Base-by-base conservation (phyloP, 2,113 vertebrate genomes). In the Dipodomys ordii region DNA sequence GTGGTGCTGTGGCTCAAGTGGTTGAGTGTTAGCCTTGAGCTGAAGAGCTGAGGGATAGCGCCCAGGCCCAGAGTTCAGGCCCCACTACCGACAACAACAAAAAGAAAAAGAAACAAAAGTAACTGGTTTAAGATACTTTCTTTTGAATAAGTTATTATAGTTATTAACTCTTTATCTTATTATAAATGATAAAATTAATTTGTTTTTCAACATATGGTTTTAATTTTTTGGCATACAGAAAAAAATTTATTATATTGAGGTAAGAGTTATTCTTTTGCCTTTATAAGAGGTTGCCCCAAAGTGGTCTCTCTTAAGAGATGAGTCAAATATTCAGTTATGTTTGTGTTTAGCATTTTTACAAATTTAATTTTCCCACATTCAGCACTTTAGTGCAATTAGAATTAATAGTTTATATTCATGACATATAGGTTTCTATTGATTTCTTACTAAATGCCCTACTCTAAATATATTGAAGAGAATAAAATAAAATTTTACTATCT, bases 351-450 rank as follows among this genome's bases (percentile, higher is more conserved):
- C 53, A 57, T 3, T 0, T 74, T 67, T 69, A 28, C 46, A 20
- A 46, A 16, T 65, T 73, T 60, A 25, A 84, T 60, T 69, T 83
- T 82, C 90, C 53, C 28, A 73, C 11, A 76, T 83, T 83, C 81
- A 46, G 12, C 3, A 67, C 11, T 74, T 68, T n/a, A 86, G 13
- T 73, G 19, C 23, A 91, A 20, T 60, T 67, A 9, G 12, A 79
- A 74, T 53, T 69, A 83, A 49, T 27, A 79, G 53, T 49, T 77
- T 73, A 39, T 44, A 4, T 57, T 57, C 0, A 12, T 12, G 19
- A 96, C n/a, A 90, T 53, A 69, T 71, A 7, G 9, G 19, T 80
- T 57, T 20, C 76, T 62, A n/a, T 60, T 87, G 19, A 87, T 95
- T 68, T 78, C 35, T 82, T 81, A 9, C 6, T n/a, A 53, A 84